Percentiles rank a stretch among this genome's conserved stretches.
Conservation (phyloP, 2,797 vertebrate genomes). For the Anguilla obscura region DNA sequence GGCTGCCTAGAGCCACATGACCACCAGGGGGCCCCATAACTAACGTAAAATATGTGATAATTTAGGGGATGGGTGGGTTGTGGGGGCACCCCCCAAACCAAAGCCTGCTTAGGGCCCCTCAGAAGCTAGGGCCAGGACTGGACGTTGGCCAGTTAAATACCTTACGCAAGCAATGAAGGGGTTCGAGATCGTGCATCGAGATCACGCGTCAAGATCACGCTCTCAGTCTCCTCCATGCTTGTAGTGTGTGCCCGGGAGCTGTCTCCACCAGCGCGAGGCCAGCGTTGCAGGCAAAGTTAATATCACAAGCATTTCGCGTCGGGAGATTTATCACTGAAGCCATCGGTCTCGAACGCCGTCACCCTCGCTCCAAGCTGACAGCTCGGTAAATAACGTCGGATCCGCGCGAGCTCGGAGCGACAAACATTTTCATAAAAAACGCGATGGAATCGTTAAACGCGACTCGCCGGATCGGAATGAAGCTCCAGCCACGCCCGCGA, state of each 20-base stretch:
- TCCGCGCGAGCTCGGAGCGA: background rate
- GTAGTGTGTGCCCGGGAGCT: background rate
- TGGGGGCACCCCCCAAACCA: no score
- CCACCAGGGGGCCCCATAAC: background rate
- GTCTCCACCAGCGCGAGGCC: background rate
- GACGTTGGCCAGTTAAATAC: no score
- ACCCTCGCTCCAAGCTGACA: background rate
- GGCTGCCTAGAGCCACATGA: no score
- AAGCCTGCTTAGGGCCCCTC: no score
- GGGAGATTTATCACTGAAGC: background rate
- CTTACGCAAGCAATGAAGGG: background rate
- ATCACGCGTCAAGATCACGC: no score
- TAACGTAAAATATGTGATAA: no score
- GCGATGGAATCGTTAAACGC: background rate
- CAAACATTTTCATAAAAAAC: conserved; percentile 7
- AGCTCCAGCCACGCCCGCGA: background rate
- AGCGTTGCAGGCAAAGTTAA: background rate
- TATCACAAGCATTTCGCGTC: background rate
- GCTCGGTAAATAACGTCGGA: background rate
- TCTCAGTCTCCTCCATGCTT: background rate
- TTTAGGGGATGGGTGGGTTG: no score
- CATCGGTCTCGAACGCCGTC: conserved; percentile 13
- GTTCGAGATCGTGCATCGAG: background rate
- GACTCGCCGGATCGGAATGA: background rate
- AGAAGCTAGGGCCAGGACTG: no score